These are phyloP conservation scores for Tupaia tana DNA, from an alignment of 2,113 vertebrate genomes.

Conservation along the genomic window DNA sequence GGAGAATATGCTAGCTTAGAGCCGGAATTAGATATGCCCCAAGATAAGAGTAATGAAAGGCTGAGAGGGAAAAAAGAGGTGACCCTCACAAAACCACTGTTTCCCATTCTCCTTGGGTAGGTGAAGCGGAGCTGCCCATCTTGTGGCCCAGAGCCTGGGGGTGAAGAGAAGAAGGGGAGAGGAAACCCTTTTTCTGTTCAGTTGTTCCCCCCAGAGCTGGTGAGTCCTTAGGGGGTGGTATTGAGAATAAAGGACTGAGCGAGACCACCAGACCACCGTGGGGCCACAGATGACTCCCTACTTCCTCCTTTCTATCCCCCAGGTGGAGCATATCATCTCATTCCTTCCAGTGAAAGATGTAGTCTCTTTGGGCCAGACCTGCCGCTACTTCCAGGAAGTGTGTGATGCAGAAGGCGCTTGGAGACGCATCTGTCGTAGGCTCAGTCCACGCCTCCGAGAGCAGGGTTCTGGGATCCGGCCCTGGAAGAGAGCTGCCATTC, in stretches of 20 bases:
- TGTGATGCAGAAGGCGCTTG: constrained; percentile 79
- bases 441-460: constrained; percentile 74
- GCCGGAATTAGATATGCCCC: neutral
- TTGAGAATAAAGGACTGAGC: neutral
- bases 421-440: constrained; percentile 77
- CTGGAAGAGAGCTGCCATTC: constrained; percentile 84
- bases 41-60: neutral
- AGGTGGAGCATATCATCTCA: constrained; percentile 83
- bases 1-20: neutral
- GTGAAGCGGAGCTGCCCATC: constrained; percentile 80
- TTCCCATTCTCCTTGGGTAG: constrained; percentile 56
- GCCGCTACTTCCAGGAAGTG: constrained; percentile 80
- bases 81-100: neutral
- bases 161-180: constrained; percentile 61
- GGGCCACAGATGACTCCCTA: accelerated
- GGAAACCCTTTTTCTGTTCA: constrained; percentile 75
- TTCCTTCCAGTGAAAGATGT: constrained; percentile 82
- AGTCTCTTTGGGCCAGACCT: constrained; percentile 80
- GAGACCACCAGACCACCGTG: no score
- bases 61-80: neutral
- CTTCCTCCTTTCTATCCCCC: neutral
- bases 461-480: constrained; percentile 71
- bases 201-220: constrained; percentile 83
- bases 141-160: constrained; percentile 61
- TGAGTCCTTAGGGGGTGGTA: constrained; percentile 44